These are phyloP conservation scores for Hemicrepidius hirtus DNA, from an alignment of 2,888 invertebrate genomes.

Conservation along the genomic window DNA sequence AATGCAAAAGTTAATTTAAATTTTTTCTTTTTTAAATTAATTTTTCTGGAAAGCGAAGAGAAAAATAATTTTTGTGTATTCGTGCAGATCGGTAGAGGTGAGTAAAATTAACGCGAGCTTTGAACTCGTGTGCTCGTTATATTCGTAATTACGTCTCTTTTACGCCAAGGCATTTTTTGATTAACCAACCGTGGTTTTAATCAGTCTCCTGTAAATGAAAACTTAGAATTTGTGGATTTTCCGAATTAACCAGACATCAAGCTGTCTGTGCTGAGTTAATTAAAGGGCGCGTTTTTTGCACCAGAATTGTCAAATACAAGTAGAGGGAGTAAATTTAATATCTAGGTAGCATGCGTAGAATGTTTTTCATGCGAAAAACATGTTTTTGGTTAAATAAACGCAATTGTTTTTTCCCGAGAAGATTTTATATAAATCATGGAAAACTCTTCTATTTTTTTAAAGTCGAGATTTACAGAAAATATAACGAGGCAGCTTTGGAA, in stretches of 20 bases:
- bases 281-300: no score
- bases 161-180: conserved; percentile 40
- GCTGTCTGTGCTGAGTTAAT: no score
- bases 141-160: conserved; percentile 36
- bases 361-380: no score
- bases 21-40: no score
- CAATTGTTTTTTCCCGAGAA: no score
- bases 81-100: conserved; percentile 10
- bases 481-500: conserved; percentile 3
- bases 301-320: no score
- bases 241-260: neutral
- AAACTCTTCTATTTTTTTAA: neutral
- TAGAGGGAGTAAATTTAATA: no score
- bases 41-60: neutral
- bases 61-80: neutral
- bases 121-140: conserved; percentile 38
- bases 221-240: conserved; percentile 11
- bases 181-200: conserved; percentile 44
- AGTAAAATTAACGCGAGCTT: conserved; percentile 33
- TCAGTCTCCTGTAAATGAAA: conserved; percentile 27
- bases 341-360: no score
- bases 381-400: no score
- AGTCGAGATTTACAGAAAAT: neutral
- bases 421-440: neutral
- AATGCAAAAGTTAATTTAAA: neutral